A percentile compares a stretch with the other conserved stretches of the same genome.
Evolutionary conservation across 2,797 vertebrate species (phyloP).

Genomic region (Falco cherrug): DNA sequence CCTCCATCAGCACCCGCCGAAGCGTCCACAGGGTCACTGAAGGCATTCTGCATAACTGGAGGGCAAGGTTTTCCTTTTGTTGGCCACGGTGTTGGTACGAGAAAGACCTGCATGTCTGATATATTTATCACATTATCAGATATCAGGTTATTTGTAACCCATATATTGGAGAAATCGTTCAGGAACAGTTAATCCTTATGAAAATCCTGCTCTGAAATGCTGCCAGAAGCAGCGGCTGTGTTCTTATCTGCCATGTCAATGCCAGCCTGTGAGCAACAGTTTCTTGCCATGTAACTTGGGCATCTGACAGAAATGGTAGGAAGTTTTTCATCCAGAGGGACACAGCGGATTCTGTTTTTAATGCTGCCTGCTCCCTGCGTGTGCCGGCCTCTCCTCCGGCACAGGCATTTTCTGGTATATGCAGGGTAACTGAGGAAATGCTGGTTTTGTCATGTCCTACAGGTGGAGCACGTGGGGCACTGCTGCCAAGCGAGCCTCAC

Average conservation of each 20-base stretch:
- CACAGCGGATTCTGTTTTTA: not conserved
- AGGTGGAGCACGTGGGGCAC: not conserved
- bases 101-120: not conserved
- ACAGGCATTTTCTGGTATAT: rapidly evolving
- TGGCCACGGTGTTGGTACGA: conserved; percentile 3
- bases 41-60: not conserved
- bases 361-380: not conserved
- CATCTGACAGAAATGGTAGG: not conserved
- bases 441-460: rapidly evolving
- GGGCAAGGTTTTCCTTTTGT: not conserved
- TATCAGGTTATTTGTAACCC: conserved; percentile 16
- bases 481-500: rapidly evolving
- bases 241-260: not conserved
- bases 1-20: not conserved
- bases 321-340: not conserved
- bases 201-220: conserved; percentile 35
- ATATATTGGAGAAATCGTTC: conserved; percentile 25
- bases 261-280: not conserved
- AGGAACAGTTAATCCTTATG: conserved; percentile 44
- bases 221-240: conserved; percentile 25
- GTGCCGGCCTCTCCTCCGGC: not conserved
- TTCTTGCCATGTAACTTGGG: too few species aligned
- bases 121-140: too few species aligned
- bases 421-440: rapidly evolving
- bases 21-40: not conserved